A percentile compares a stretch with the other conserved stretches of the same genome.
Conservation (phyloP, 2,113 vertebrate genomes). For the Tinamus guttatus region DNA sequence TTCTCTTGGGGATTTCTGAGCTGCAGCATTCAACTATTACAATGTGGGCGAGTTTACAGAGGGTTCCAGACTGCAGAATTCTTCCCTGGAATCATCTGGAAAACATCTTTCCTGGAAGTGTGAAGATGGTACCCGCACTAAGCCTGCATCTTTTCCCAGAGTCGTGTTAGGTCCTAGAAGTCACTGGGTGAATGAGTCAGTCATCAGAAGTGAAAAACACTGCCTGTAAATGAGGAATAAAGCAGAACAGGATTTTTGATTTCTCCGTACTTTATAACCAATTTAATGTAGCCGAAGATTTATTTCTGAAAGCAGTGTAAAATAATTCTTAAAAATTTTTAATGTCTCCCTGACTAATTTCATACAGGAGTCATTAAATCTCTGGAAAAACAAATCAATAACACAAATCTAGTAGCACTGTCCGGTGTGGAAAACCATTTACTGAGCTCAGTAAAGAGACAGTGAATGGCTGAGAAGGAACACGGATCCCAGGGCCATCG, state of each 20-base stretch:
- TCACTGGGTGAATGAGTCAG: too few species aligned
- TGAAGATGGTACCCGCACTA: not conserved
- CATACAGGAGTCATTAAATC: accelerated
- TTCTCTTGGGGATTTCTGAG: accelerated
- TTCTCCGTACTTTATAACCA: accelerated
- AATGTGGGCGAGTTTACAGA: accelerated
- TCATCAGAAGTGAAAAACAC: accelerated
- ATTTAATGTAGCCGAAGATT: accelerated
- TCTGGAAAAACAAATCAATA: accelerated
- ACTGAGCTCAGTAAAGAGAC: too few species aligned
- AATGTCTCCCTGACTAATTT: not conserved
- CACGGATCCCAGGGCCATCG: not conserved
- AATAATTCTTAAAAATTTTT: not conserved
- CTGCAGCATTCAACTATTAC: not conserved
- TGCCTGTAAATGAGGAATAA: too few species aligned
- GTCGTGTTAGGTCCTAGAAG: accelerated
- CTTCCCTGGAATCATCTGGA: too few species aligned
- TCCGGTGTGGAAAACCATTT: too few species aligned
- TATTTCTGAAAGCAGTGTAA: accelerated
- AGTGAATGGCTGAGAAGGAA: not conserved
- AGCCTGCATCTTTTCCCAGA: accelerated
- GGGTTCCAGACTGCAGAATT: accelerated
- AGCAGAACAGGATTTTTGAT: not conserved
- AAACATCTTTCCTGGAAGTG: accelerated
- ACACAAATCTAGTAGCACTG: not conserved